Evolutionary conservation across 2,888 invertebrate genomes (phyloP).

Genomic region (Tetheella fluctuosa): DNA sequence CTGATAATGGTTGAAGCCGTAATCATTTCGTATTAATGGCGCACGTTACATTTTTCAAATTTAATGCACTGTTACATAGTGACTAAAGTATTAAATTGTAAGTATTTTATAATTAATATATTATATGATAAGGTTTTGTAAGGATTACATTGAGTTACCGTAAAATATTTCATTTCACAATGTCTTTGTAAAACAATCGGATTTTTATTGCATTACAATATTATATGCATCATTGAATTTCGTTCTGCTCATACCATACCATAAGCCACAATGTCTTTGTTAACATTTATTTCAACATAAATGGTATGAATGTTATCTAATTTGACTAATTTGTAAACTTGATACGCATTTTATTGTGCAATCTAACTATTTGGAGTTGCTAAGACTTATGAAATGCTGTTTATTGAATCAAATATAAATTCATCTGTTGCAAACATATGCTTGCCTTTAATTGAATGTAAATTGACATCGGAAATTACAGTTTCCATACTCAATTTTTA

Average conservation of each 20-base stretch:
- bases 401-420: background rate
- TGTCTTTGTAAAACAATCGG: conserved; percentile 17
- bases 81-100: too few relatives aligned
- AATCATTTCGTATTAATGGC: conserved; percentile 3
- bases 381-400: background rate
- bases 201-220: conserved; percentile 25
- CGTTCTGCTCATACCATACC: conserved; percentile 6
- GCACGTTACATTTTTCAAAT: background rate
- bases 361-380: background rate
- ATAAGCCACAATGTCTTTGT: background rate
- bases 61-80: background rate
- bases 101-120: background rate
- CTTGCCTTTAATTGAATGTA: background rate
- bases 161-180: conserved; percentile 26
- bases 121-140: conserved; percentile 16
- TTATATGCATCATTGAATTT: conserved; percentile 30
- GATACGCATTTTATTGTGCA: background rate
- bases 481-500: background rate
- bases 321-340: conserved; percentile 8
- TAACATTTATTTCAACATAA: background rate
- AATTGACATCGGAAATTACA: background rate
- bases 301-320: background rate
- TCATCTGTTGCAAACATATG: too few relatives aligned
- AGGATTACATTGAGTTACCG: conserved; percentile 16
- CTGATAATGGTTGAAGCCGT: conserved; percentile 9